Evolutionary conservation across 2,888 invertebrate genomes (phyloP), one percentile per base, ranked within the genome.

Genomic region (Scaptomyza polygonia): DNA sequence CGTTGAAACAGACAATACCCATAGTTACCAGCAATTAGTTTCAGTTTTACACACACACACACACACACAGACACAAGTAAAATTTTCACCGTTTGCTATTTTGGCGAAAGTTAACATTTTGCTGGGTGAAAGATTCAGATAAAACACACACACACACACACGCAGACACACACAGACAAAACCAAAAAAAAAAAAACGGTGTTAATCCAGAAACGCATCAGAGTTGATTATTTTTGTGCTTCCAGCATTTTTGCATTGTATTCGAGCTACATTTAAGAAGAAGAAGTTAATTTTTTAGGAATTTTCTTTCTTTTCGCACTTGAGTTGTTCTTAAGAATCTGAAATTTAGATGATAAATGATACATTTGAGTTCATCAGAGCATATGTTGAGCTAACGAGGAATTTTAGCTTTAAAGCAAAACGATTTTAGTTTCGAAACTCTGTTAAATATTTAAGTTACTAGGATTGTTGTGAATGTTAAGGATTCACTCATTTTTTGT

Each of bases 21-120:
- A 45, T 56, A 62, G 74, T 71, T 74, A 63, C 52, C 63, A 66
- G 77, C 77, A 77, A 77, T 77, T 77, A 77, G 77, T 74, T 74
- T 71, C 47, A 77, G 61, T 57, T 56, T 64, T 63, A 72, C 49
- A 62, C 25, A 45, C 59, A 47, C 48, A 36, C n/a, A 14, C 21
- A 42, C 58, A 25, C 1, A 18, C 52, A 47, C 61, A 14, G 12
- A 43, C 30, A 30, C 11, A 12, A 18, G 27, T 40, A 51, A 18
- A 49, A 54, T 62, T 72, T 62, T 72, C 56, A 59, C 62, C 61
- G 54, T 56, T 67, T 70, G 51, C 57, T 66, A 54, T 44, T 44
- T 61, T 67, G 71, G 75, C 71, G 75, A 74, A 74, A 74, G 75
- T 75, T 71, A 39, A 12, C 59, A 72, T 51, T 51, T 59, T 25